phyloP scores from a whole-genome alignment of 1,140 invertebrate species.

The Heliothis virescens region DNA sequence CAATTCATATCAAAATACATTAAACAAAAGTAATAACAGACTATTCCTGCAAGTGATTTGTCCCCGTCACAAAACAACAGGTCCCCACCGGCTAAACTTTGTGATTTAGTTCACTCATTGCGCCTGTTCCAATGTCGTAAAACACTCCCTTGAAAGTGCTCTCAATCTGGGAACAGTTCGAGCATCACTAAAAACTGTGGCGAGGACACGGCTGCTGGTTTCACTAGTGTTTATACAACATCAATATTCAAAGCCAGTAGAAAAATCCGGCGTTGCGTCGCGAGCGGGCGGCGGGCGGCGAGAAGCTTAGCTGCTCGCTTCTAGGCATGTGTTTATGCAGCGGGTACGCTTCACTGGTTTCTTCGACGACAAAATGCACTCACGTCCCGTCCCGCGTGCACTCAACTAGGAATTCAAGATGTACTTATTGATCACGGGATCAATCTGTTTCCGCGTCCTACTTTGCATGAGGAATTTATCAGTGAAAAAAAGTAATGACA shows the following conservation, averaged over 20 bases:
- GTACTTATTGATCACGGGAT: slow-evolving; percentile 65
- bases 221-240: slow-evolving; percentile 54
- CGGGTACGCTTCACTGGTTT: slow-evolving; percentile 64
- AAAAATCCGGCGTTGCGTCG: slow-evolving; percentile 55
- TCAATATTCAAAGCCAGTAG: slow-evolving; percentile 65
- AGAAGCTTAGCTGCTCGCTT: slow-evolving; percentile 61
- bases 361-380: slow-evolving; percentile 80
- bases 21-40: slow-evolving; percentile 18
- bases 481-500: background rate
- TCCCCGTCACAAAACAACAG: slow-evolving; percentile 39
- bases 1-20: slow-evolving; percentile 23
- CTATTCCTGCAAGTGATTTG: slow-evolving; percentile 32
- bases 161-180: slow-evolving; percentile 27
- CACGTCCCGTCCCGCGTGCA: slow-evolving; percentile 66
- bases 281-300: background rate
- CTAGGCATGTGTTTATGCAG: slow-evolving; percentile 67
- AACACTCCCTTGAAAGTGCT: slow-evolving; percentile 35
- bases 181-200: slow-evolving; percentile 36
- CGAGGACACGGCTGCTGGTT: slow-evolving; percentile 26
- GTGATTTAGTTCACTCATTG: slow-evolving; percentile 46
- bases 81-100: slow-evolving; percentile 37
- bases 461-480: slow-evolving; percentile 26
- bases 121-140: slow-evolving; percentile 37
- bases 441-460: slow-evolving; percentile 48
- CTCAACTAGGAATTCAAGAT: slow-evolving; percentile 62